These are phyloP conservation scores for Micrasema minimum DNA, from an alignment of 1,140 invertebrate genomes.

Conservation along the genomic window DNA sequence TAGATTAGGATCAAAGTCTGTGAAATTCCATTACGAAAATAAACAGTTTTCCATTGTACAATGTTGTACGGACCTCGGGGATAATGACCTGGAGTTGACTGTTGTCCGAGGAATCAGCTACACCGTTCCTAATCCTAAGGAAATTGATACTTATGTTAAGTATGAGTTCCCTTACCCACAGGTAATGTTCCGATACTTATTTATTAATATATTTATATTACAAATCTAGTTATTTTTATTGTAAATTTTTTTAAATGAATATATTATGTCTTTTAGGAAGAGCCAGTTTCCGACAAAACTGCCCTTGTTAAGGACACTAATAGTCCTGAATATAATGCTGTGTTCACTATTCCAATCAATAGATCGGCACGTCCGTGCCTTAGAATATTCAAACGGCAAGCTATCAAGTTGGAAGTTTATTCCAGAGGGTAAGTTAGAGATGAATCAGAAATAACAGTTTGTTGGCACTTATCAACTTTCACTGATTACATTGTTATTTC, in stretches of 20 bases:
- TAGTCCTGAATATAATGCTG: conserved; percentile 89
- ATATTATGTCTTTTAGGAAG: conserved; percentile 71
- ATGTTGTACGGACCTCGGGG: conserved; percentile 92
- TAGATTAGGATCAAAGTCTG: conserved; percentile 70
- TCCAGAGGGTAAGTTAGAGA: conserved; percentile 84
- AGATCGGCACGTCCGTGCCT: conserved; percentile 82
- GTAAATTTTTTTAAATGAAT: too few species aligned
- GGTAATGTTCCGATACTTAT: conserved; percentile 61
- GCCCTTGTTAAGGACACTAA: conserved; percentile 83
- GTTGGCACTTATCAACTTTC: too few species aligned
- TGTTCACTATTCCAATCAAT: conserved; percentile 82
- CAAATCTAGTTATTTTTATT: too few species aligned
- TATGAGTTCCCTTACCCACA: conserved; percentile 93
- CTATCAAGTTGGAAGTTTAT: conserved; percentile 91
- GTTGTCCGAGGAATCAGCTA: conserved; percentile 91
- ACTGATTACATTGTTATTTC: too few species aligned
- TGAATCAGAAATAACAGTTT: too few species aligned
- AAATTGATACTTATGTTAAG: conserved; percentile 94
- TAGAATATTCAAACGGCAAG: conserved; percentile 87
- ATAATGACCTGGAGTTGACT: conserved; percentile 89
- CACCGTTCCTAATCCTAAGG: conserved; percentile 84
- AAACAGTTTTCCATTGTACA: conserved; percentile 90
- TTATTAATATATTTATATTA: too few species aligned
- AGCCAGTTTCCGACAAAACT: conserved; percentile 81
- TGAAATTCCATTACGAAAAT: conserved; percentile 94